Conservation (phyloP, 1,140 invertebrate species). For the Camponotus floridanus region DNA sequence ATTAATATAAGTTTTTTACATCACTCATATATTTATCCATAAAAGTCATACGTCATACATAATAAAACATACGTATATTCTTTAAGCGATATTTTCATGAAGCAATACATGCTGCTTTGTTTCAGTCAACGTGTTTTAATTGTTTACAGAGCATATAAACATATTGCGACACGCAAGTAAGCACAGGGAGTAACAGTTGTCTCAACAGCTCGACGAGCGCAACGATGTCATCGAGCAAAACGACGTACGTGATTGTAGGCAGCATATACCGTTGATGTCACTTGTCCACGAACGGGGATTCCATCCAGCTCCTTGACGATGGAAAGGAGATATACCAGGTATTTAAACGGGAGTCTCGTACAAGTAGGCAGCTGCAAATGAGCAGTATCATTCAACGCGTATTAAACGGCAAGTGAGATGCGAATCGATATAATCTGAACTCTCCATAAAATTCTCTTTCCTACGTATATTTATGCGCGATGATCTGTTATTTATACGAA, state of each 20-base stretch:
- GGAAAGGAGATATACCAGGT: slow-evolving; percentile 33
- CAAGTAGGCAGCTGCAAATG: slow-evolving; percentile 35
- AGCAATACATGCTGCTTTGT: background rate
- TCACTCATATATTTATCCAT: no score
- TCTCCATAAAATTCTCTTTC: background rate
- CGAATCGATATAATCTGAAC: slow-evolving; percentile 21
- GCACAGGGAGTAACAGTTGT: background rate
- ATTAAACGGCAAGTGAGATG: slow-evolving; percentile 28
- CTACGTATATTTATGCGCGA: slow-evolving; percentile 25
- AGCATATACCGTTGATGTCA: slow-evolving; percentile 54
- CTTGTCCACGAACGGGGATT: slow-evolving; percentile 34
- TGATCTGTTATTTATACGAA: background rate
- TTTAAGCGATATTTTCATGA: background rate
- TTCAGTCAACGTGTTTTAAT: background rate
- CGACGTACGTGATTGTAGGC: slow-evolving; percentile 32
- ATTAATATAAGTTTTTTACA: no score
- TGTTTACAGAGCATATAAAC: slow-evolving; percentile 3
- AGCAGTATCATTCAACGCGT: slow-evolving; percentile 21
- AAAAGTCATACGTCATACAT: no score
- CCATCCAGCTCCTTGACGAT: slow-evolving; percentile 33
- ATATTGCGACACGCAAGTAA: background rate
- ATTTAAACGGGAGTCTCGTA: slow-evolving; percentile 44
- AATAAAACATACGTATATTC: no score
- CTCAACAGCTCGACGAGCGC: slow-evolving; percentile 15
- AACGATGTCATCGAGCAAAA: slow-evolving; percentile 26